A percentile compares a stretch with the other conserved stretches of the same genome.
phyloP scores from a whole-genome alignment of 2,797 vertebrate species.

The Botia kubotai region DNA sequence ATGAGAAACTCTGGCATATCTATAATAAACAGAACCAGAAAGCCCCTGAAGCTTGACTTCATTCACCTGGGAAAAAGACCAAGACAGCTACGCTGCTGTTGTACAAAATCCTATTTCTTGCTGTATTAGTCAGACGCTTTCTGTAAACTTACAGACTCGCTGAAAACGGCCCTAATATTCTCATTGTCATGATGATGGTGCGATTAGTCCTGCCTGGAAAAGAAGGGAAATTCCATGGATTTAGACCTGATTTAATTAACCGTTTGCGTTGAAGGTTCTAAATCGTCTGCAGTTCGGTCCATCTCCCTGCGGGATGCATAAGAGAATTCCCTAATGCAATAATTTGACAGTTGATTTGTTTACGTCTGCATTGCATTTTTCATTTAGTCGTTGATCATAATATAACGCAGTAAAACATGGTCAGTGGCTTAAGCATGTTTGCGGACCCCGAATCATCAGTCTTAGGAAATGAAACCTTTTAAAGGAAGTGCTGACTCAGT shows the following conservation, averaged over 20 bases:
- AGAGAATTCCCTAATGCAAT: background rate
- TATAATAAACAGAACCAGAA: constrained; percentile 61
- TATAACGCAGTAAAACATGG: constrained; percentile 25
- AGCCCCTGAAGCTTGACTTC: constrained; percentile 62
- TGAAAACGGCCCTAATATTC: constrained; percentile 33
- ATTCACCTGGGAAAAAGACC: constrained; percentile 59
- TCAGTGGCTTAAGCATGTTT: constrained; percentile 30
- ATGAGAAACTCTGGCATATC: constrained; percentile 61
- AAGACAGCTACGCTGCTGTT: constrained; percentile 38
- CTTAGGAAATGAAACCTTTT: constrained; percentile 43
- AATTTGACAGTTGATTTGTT: constrained; percentile 9
- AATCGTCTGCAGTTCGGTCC: background rate
- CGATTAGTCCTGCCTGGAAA: constrained; percentile 12
- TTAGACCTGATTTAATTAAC: constrained; percentile 27
- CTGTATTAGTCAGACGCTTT: constrained; percentile 45
- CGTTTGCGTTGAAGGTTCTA: constrained; percentile 8
- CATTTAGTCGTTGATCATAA: constrained; percentile 29
- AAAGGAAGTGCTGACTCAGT: constrained; percentile 37
- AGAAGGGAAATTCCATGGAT: background rate
- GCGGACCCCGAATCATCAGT: constrained; percentile 29
- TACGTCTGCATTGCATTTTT: constrained; percentile 29
- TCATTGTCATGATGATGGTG: constrained; percentile 20
- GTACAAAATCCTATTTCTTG: constrained; percentile 48
- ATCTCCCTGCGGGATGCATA: background rate
- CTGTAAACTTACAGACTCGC: constrained; percentile 30